Evolutionary conservation across 2,113 vertebrate genomes (phyloP), one percentile per base, ranked within the genome.

Genomic region (Amphiprion ocellaris): DNA sequence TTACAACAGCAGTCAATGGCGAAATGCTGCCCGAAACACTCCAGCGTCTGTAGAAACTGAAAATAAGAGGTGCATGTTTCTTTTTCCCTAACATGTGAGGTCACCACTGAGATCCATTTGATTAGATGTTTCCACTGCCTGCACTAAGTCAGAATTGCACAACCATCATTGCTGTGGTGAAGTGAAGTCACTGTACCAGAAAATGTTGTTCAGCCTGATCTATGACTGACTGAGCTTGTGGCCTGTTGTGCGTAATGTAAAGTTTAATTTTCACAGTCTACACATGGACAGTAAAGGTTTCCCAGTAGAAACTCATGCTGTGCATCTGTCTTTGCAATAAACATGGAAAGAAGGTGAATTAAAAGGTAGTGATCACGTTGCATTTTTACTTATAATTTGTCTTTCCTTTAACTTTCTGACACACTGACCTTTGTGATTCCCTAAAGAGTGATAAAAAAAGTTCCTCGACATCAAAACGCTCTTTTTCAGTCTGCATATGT

Each of bases 1-100:
- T 86, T 81, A 82, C 54, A 54, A 41, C 11, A 19, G 19, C 5
- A 69, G 64, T 74, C 66, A 46, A 52, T 62, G 44, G 60, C 56
- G 59, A 56, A 68, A 54, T 19, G 5, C 62, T 56, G 21, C 10
- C 75, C 46, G 44, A 33, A 23, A 59, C 56, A 33, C 5, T 3
- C 19, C 70, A 26, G 49, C 53, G 26, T 69, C 41, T 79, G 67
- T 41, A 10, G 28, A 70, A 54, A 62, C 14, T 15, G 2, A 3
- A 53, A 77, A 69, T 44, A 54, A 53, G 17, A 44, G 41, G 61
- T 65, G 5, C 11, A 61, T 0, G 4, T 15, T 15, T 44, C 11
- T 14, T 4, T 14, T 11, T 3, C 24, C 33, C 9, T 24, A 47
- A 28, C 44, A 26, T 67, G 5, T 67, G 7, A 28, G 28, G 23